Base-by-base conservation (phyloP, 37 sponge, comb jelly and placozoan species). In the Sycon ciliatum region DNA sequence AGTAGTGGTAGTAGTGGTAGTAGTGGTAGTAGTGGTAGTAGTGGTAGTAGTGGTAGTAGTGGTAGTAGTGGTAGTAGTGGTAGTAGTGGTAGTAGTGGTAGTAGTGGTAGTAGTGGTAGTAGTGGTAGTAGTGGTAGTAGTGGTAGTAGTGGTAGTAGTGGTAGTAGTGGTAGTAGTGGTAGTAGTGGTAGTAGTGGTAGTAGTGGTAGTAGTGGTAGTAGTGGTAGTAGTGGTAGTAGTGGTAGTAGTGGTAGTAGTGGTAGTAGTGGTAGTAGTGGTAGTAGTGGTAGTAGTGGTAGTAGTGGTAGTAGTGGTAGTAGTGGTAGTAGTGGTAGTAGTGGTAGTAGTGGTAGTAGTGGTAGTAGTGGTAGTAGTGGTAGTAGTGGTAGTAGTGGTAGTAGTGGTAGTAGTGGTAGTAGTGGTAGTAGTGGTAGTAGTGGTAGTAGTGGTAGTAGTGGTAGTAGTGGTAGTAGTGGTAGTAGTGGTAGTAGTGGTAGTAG, bases 31-130 rank as follows among this genome's bases (percentile, higher is more conserved):
- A 46, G 52, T 46, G 52, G 52, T 46, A 46, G 52, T 46, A 46
- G 52, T 46, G 52, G 52, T 46, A 46, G 52, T 46, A 46, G 52
- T 46, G 52, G 52, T 46, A 46, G 52, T 46, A 46, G 52, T 46
- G 52, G 52, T 46, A 46, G 52, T 46, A 46, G 52, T 46, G 52
- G 52, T 46, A 46, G 52, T 46, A 46, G 52, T 46, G 52, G 52
- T 46, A 46, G 52, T 46, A 46, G 52, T 46, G 52, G 52, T 46
- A 46, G 52, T 46, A 46, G 52, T 46, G 52, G 52, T 46, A 46
- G 52, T 46, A 46, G 52, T 46, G 52, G 52, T 46, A 46, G 52
- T 46, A 46, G 52, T 46, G 52, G 52, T 46, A 46, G 52, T 46
- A 46, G 52, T 46, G 52, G 52, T 46, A 46, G 52, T 46, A 46